Evolutionary conservation across 2,113 vertebrate genomes (phyloP), one percentile per base, ranked within the genome.

Genomic region (Sula dactylatra): DNA sequence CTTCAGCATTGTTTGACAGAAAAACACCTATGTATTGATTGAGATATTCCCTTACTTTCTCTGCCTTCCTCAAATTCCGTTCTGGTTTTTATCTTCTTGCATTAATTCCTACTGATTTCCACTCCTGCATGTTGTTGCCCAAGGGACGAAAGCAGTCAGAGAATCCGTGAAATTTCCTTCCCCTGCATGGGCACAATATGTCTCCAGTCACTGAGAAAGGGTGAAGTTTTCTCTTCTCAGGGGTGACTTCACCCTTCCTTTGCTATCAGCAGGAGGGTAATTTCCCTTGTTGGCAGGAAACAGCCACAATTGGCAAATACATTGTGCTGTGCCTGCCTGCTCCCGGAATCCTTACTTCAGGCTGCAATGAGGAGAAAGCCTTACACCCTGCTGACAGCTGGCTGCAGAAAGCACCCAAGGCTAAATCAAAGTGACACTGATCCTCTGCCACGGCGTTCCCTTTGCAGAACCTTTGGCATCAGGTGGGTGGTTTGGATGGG

Each of bases 401-500:
- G 22, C 78, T 88, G 62, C 24, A 32, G 38, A 67, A 64, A 76
- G 22, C 1, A 0, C 16, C 19, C 1, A 0, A 42, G 69, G 34
- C 55, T 59, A 84, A 93, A 88, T 47, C n/a, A 49, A 20, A 77
- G 44, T 73, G 91, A 64, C 62, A 42, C 2, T 6, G 7, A 18
- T 64, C 7, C 64, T 55, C 42, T 71, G 74, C 34, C 42, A 65
- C 0, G 0, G 16, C 4, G 1, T 24, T 85, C n/a, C 42, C 38
- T 65, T 25, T 62, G 34, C 29, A 71, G 77, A 67, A 6, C 1
- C 42, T 40, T 85, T 29, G 47, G 25, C 47, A 56, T 40, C 49
- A 88, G 34, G 59, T 3, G 2, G 47, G 73, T 44, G 38, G 20
- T 22, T 56, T 64, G 42, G 44, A 54, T 38, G 44, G 49, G 31